Base-by-base conservation (phyloP, 2,113 vertebrate species). In the Petaurus breviceps region DNA sequence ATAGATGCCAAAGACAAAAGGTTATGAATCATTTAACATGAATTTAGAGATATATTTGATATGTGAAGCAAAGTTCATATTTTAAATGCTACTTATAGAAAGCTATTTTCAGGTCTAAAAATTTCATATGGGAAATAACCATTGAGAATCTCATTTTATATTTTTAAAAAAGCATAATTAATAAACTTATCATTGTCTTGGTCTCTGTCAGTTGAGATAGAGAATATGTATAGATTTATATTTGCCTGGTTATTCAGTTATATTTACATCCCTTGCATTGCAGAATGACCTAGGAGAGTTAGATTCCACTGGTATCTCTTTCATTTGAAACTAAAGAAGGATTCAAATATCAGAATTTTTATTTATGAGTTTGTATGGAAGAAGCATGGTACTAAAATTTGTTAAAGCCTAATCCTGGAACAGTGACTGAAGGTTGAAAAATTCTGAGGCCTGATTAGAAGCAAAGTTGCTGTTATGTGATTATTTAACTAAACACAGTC, bases 21-120 rank as follows among this genome's bases (percentile, higher is more conserved):
- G 22, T 53, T 93, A 31, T 47, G 51, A 95, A 92, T 94, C 37
- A 26, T 89, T 92, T 51, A 95, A 96, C 92, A 94, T 96, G 95
- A 96, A 57, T 54, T 97, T 91, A 95, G 46, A 26, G 61, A 49
- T 53, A 49, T 84, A 91, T 97, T 91, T 53, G 95, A 93, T 97
- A 51, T 92, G 31, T 91, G 46, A 94, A 95, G 97, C 16, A 94
- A 94, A 96, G 92, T 93, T 92, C 90, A 22, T 25, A 43, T 94
- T 94, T 95, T 93, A 96, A 90, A 89, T 94, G 94, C 28, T 96
- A 0, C 53, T 90, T 91, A 54, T 77, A 92, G 52, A 84, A 31
- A n/a, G 53, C 55, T 6, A 55, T 91, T 95, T 96, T 95, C 3
- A 92, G 47, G 4, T 4, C 51, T 90, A 51, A 92, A 51, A 46